Percentiles rank a stretch among this genome's conserved stretches.
Evolutionary conservation across 2,113 vertebrate genomes (phyloP).

Genomic region (Pomatostomus ruficeps): DNA sequence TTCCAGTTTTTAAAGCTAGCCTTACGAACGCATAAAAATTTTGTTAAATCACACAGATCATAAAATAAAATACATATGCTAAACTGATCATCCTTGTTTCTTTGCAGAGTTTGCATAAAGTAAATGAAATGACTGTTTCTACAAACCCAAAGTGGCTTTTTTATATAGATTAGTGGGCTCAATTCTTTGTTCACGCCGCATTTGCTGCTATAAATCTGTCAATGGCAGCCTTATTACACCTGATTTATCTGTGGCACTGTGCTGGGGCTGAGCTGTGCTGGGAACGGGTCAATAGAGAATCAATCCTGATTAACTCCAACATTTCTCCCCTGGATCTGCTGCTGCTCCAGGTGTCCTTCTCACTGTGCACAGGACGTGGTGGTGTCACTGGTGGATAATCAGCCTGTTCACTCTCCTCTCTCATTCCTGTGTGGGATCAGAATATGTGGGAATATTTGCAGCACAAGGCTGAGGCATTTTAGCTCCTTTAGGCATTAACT

Average conservation of each 20-base stretch:
- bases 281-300: neutral
- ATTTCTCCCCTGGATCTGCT: neutral
- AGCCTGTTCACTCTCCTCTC: neutral
- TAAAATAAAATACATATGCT: neutral
- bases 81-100: neutral
- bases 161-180: neutral
- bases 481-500: neutral
- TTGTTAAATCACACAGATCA: neutral
- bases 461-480: neutral
- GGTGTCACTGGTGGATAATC: neutral
- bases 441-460: neutral
- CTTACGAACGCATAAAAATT: neutral
- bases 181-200: neutral
- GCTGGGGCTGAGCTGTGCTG: neutral
- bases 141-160: neutral
- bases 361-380: neutral
- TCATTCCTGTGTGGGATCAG: neutral
- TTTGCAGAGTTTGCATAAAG: neutral
- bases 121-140: neutral
- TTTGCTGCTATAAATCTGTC: neutral
- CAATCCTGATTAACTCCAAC: neutral
- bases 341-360: neutral
- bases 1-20: neutral
- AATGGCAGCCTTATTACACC: neutral
- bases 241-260: neutral